Percentiles rank a stretch among this genome's conserved stretches.
phyloP scores from a whole-genome alignment of 2,888 invertebrate genomes.

The Entomobrya proxima region DNA sequence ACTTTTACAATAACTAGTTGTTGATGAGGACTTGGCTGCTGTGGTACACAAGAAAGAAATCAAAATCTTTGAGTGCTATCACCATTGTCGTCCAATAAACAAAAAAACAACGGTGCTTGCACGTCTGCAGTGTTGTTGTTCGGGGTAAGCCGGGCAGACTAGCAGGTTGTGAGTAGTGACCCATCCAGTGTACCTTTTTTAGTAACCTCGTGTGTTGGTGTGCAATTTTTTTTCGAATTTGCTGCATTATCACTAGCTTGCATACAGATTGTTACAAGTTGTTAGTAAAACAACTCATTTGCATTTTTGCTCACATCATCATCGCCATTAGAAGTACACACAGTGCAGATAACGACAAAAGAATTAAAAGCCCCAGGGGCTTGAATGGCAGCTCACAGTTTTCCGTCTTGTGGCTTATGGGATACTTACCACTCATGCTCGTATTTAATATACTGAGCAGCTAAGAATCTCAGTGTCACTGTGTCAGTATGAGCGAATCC shows the following conservation, averaged over 20 bases:
- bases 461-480: conserved; percentile 52
- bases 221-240: conserved; percentile 24
- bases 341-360: conserved; percentile 6
- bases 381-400: conserved; percentile 19
- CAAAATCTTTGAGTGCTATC: not conserved
- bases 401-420: conserved; percentile 60
- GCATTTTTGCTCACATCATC: conserved; percentile 40
- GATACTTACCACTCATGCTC: not conserved
- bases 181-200: conserved; percentile 48
- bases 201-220: conserved; percentile 36
- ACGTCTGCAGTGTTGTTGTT: not conserved
- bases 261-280: conserved; percentile 31
- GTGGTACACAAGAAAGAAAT: conserved; percentile 24
- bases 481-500: conserved; percentile 57
- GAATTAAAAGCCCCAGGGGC: conserved; percentile 56
- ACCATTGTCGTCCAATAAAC: conserved; percentile 3
- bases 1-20: conserved; percentile 53
- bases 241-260: not conserved
- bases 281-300: conserved; percentile 43
- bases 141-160: conserved; percentile 1
- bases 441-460: not conserved
- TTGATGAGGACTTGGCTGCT: conserved; percentile 56
- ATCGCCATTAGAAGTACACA: conserved; percentile 20
- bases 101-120: conserved; percentile 48
- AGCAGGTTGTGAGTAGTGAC: conserved; percentile 14